Evolutionary conservation across 2,797 vertebrate species (phyloP), one percentile per base, ranked within the genome.

Genomic region (Coendou prehensilis): DNA sequence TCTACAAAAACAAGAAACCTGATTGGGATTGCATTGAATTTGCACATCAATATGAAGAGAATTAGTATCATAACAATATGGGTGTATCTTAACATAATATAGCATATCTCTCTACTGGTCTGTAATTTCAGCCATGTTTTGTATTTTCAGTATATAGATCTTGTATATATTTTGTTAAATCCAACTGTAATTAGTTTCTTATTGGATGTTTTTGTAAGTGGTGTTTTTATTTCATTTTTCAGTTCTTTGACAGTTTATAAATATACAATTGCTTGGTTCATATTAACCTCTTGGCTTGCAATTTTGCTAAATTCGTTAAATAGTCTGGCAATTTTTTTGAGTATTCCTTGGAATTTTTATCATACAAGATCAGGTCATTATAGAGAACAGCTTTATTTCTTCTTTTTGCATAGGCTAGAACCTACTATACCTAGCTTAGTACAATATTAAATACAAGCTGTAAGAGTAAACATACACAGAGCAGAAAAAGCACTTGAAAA

Each of bases 1-100:
- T 93, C 45, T 69, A 59, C 33, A 67, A 87, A 96, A 87, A n/a
- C 15, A 87, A 63, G 81, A 90, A 79, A 86, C 13, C 56, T 85
- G 47, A 41, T 23, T 89, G 47, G n/a, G 50, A 64, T 82, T 73
- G 28, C 67, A 57, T 22, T 81, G 64, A 86, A 67, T 90, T 57
- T 82, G 4, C 75, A 67, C 17, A 30, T 81, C 50, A 87, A 33
- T 41, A 59, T 67, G 41, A 83, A 89, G 87, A 76, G 33, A 87
- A 52, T 87, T 93, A n/a, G 82, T 41, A 75, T 50, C 17, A 63
- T 93, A 80, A 93, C 41, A 18, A 69, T 93, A 47, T 80, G 56
- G 73, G 20, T 14, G 47, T 75, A 73, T 86, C 56, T 90, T 86
- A 63, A n/a, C 50, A 73, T 56, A 26, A 45, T 78, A 63, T 63